A percentile compares a stretch with the other conserved stretches of the same genome.
These are phyloP conservation scores for Clarias batrachus DNA, from an alignment of 2,113 vertebrate genomes.

Conservation along the genomic window DNA sequence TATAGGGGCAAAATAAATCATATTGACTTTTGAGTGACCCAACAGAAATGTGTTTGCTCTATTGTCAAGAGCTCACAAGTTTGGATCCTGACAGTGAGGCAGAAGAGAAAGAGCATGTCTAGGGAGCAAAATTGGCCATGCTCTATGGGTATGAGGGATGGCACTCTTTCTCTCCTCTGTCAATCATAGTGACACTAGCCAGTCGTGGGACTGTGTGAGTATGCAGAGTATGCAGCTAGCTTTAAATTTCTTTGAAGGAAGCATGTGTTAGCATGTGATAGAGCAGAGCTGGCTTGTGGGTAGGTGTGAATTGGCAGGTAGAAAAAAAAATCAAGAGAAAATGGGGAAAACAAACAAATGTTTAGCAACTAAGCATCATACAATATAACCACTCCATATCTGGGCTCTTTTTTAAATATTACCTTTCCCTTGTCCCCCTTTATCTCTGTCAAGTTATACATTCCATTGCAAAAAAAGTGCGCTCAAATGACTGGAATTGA, in stretches of 20 bases:
- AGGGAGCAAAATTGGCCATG: neutral
- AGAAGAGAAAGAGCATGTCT: neutral
- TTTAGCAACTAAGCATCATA: too few species aligned
- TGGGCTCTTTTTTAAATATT: too few species aligned
- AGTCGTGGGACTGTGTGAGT: neutral
- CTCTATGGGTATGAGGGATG: neutral
- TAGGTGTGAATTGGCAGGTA: neutral
- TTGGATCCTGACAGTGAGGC: neutral
- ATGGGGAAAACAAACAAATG: too few species aligned
- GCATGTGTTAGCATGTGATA: neutral
- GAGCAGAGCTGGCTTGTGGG: neutral
- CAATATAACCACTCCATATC: too few species aligned
- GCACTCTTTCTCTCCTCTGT: neutral
- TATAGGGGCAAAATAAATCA: neutral
- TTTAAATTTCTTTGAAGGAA: neutral
- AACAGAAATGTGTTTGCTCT: neutral
- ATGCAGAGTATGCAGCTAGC: neutral
- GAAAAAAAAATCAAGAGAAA: too few species aligned
- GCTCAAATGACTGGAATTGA: too few species aligned
- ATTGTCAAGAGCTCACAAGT: neutral
- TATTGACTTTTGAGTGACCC: neutral
- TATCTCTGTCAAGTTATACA: too few species aligned
- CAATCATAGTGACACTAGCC: neutral
- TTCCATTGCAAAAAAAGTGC: too few species aligned
- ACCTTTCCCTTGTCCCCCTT: too few species aligned